Evolutionary conservation across 1,140 invertebrate genomes (phyloP), one percentile per base, ranked within the genome.

Genomic region (Heliconius hewitsoni): DNA sequence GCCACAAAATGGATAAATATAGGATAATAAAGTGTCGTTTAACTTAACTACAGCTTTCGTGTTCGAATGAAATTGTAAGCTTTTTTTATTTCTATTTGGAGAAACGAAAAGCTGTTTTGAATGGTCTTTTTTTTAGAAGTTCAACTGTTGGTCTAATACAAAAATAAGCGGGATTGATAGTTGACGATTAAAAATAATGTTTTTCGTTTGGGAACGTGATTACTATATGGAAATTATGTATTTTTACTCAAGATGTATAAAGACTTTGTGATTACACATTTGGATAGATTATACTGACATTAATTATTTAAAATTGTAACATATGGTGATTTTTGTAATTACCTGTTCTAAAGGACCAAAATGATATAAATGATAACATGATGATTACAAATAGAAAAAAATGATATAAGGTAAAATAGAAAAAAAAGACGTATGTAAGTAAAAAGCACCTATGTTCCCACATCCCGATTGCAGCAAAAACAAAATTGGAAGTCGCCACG

Each of bases 11-110:
- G 90, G 87, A 91, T 93, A 92, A 93, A 86, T 82, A 83, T 81
- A 78, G 87, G 86, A 89, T 94, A 92, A 93, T 90, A 94, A 93
- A 93, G 87, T 94, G 93, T 93, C 93, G 91, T 93, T 94, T 94
- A 93, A 87, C 80, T 88, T 90, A 94, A 94, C 85, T 87, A 94
- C 85, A 91, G 84, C 84, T 90, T 85, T 83, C 82, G 81, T 83
- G 84, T 81, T 84, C 81, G 77, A 82, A 83, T 85, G 70, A 88
- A 88, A 90, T 91, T 76, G 88, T 87, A 82, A 86, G 86, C 74
- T 81, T 79, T 81, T 46, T 85, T 86, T 85, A 66, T 66, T 30
- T 66, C 11, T 66, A 66, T 66, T 30, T 66, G 23, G 60, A 27
- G 60, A 66, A 66, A 66, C 60, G 13, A 66, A 27, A 30, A 39